Evolutionary conservation across 2,113 vertebrate species (phyloP).

Genomic region (Menura novaehollandiae): DNA sequence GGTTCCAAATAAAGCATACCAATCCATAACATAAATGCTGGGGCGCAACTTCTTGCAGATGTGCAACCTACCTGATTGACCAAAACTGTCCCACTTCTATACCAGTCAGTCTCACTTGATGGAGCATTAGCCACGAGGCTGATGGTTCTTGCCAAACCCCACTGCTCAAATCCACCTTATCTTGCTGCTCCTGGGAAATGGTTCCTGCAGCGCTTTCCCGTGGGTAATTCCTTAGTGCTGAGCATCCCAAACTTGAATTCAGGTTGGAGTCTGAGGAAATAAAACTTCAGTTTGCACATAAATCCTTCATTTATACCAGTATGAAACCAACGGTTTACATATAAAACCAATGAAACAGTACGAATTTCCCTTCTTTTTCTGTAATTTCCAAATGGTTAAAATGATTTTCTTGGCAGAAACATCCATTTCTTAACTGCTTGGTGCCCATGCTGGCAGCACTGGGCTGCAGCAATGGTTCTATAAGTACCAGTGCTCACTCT

Average conservation of each 20-base stretch:
- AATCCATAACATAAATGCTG: neutral
- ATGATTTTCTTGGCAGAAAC: neutral
- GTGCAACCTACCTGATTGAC: neutral
- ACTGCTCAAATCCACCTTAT: neutral
- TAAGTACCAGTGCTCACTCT: accelerated
- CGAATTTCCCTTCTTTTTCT: neutral
- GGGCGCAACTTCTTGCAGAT: neutral
- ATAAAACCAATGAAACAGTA: neutral
- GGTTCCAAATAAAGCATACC: neutral
- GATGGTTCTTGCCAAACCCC: neutral
- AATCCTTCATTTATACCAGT: neutral
- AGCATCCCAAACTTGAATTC: neutral
- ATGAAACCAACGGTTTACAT: too few species aligned
- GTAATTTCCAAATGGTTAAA: neutral
- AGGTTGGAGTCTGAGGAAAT: neutral
- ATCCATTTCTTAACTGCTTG: neutral
- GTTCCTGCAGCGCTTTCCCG: neutral
- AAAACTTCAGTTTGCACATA: neutral
- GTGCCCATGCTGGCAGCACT: neutral
- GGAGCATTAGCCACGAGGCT: neutral
- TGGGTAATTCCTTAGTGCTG: neutral
- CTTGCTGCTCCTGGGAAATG: neutral
- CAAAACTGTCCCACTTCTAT: neutral
- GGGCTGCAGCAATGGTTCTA: neutral
- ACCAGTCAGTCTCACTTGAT: neutral